These are phyloP conservation scores for Xiphophorus couchianus DNA, from an alignment of 2,113 vertebrate genomes.

Conservation along the genomic window DNA sequence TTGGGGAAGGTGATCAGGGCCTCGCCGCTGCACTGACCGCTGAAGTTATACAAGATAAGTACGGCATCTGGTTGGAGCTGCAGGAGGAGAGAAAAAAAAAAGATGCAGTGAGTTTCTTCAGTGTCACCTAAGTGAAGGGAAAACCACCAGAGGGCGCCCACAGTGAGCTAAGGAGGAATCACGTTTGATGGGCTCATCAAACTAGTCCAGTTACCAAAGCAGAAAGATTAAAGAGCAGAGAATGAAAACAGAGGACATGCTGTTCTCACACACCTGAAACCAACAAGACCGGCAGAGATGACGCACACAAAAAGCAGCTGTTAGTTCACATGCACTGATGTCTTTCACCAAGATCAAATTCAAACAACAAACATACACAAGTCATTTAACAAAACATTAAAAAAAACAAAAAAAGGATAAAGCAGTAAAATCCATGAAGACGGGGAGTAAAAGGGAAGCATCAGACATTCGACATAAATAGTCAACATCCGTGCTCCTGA, in stretches of 20 bases:
- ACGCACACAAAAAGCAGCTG: not conserved
- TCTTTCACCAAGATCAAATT: slow-evolving; percentile 6
- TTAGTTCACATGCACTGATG: slow-evolving; percentile 42
- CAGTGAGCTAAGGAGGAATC: slow-evolving; percentile 7
- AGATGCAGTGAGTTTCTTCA: not conserved
- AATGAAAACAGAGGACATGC: slow-evolving; percentile 35
- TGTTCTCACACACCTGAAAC: slow-evolving; percentile 42
- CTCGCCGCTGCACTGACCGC: slow-evolving; percentile 90
- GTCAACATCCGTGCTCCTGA: too few species aligned
- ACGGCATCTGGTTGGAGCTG: slow-evolving; percentile 89
- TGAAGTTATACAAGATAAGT: slow-evolving; percentile 89
- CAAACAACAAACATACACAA: slow-evolving; percentile 11
- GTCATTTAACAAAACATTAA: too few species aligned
- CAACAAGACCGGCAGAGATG: not conserved
- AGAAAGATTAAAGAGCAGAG: slow-evolving; percentile 4
- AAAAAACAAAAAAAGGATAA: too few species aligned
- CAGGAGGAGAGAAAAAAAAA: not conserved
- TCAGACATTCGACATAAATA: not conserved
- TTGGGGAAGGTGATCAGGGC: slow-evolving; percentile 89
- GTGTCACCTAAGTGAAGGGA: not conserved
- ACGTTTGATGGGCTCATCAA: slow-evolving; percentile 13
- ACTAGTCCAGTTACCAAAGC: slow-evolving; percentile 30
- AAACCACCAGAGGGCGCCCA: slow-evolving; percentile 57
- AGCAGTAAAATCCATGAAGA: not conserved
- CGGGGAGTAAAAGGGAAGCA: not conserved